phyloP scores from a whole-genome alignment of 2,888 invertebrate genomes.

The Timema cristinae region DNA sequence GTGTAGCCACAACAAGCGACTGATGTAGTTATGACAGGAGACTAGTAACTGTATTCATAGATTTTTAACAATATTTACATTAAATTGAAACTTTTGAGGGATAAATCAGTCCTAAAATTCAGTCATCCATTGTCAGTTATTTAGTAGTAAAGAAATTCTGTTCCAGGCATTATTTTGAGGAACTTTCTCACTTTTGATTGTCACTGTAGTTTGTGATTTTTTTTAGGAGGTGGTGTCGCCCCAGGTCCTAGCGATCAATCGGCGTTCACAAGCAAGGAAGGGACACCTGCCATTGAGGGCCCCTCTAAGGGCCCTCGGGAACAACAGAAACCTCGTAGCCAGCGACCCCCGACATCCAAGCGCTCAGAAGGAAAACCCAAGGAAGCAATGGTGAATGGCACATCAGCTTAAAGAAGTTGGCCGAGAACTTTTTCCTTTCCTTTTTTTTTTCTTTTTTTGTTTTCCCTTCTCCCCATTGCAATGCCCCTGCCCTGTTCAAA shows the following conservation, averaged over 20 bases:
- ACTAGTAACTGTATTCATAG: no score
- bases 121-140: no score
- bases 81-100: no score
- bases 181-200: no score
- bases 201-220: no score
- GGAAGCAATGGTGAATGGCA: conserved; percentile 64
- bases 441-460: conserved; percentile 15
- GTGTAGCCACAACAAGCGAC: no score
- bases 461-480: conserved; percentile 3
- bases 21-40: no score
- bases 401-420: conserved; percentile 45
- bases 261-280: conserved; percentile 41
- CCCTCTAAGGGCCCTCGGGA: conserved; percentile 44
- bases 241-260: conserved; percentile 41
- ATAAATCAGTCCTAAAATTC: no score
- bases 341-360: conserved; percentile 33
- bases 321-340: conserved; percentile 41
- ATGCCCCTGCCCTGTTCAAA: not conserved
- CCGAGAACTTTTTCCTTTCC: not conserved
- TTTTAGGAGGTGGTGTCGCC: conserved; percentile 32
- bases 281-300: conserved; percentile 37
- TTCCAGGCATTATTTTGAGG: no score
- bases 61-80: no score
- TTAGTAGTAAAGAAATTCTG: no score
- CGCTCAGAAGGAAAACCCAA: conserved; percentile 53